Evolutionary conservation across 92 coral and sea anemone genomes (phyloP), one percentile per base, ranked within the genome.

Genomic region (Phenganax stokvisi): DNA sequence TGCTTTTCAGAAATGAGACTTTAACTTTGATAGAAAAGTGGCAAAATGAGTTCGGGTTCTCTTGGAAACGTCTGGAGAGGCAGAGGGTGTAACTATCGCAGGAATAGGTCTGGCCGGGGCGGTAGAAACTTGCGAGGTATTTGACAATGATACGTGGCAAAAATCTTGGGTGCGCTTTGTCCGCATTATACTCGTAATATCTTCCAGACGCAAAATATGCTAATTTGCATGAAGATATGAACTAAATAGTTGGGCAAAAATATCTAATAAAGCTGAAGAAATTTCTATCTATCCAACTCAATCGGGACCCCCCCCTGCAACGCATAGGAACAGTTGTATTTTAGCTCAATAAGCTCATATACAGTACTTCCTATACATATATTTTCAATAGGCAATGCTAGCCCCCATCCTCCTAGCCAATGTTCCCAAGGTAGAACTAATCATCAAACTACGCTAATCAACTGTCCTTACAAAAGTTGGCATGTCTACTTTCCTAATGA

Each of bases 391-490:
- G 80, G 89, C 68, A 67, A 76, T 76, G 62, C 64, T 12, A 74
- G 88, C 62, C 55, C 75, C 37, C 71, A 60, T 20, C 68, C 83
- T 27, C 47, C 54, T 16, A 59, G 64, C 44, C 86, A 83, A 60
- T 83, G 55, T 72, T 85, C 72, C 37, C 76, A 86, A 79, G 85
- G 86, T 51, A 82, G 79, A 15, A 88, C 83, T 17, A 62, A 44
- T 63, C 83, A 52, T 30, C 96, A 89, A 83, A 85, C 89, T 74
- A 67, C 85, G 55, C 81, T 91, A 4, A 80, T 64, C 30, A 13
- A 86, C 52, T 91, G 96, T 75, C 97, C 97, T 11, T 93, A 83
- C 80, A 88, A 88, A 85, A 93, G 89, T 67, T 93, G 97, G 97
- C 85, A 74, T 59, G 72, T 90, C 75, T 93, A 93, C 57, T 89